phyloP scores from a whole-genome alignment of 2,113 vertebrate genomes.

The Labrus mixtus region DNA sequence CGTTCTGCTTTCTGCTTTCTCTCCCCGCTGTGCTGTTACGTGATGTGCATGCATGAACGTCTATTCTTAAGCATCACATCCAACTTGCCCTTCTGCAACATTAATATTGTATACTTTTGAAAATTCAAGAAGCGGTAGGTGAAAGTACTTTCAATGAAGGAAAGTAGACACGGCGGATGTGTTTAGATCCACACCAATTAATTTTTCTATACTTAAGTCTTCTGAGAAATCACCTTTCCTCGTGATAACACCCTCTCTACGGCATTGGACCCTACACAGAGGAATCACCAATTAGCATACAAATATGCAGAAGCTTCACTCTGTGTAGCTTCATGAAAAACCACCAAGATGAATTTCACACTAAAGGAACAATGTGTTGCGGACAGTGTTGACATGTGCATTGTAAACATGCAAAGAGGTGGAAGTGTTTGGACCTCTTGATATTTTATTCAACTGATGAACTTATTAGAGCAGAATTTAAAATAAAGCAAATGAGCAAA shows the following conservation, averaged over 20 bases:
- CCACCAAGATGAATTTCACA: conserved; percentile 3
- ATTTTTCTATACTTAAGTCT: conserved; percentile 37
- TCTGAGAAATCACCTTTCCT: conserved; percentile 45
- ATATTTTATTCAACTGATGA: conserved; percentile 15
- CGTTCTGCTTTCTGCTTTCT: conserved; percentile 15
- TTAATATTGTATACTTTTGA: conserved; percentile 29
- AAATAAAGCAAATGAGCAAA: background rate
- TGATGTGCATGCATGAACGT: conserved; percentile 27
- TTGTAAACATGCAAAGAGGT: conserved; percentile 6
- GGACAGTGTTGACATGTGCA: conserved; percentile 6
- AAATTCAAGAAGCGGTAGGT: conserved; percentile 18
- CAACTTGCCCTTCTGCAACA: conserved; percentile 6
- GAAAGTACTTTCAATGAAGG: conserved; percentile 38
- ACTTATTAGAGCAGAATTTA: conserved; percentile 4
- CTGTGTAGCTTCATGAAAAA: conserved; percentile 20
- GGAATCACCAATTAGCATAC: conserved; percentile 65
- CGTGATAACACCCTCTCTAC: conserved; percentile 48
- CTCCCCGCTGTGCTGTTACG: conserved; percentile 10
- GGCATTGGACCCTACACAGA: conserved; percentile 5
- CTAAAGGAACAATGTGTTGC: background rate
- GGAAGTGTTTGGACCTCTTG: background rate
- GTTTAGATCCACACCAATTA: conserved; percentile 55
- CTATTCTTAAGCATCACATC: conserved; percentile 6
- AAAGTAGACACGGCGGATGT: conserved; percentile 24
- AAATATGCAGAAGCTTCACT: conserved; percentile 38